phyloP scores from a whole-genome alignment of 1,140 invertebrate species.

The Brachystomella parvula region DNA sequence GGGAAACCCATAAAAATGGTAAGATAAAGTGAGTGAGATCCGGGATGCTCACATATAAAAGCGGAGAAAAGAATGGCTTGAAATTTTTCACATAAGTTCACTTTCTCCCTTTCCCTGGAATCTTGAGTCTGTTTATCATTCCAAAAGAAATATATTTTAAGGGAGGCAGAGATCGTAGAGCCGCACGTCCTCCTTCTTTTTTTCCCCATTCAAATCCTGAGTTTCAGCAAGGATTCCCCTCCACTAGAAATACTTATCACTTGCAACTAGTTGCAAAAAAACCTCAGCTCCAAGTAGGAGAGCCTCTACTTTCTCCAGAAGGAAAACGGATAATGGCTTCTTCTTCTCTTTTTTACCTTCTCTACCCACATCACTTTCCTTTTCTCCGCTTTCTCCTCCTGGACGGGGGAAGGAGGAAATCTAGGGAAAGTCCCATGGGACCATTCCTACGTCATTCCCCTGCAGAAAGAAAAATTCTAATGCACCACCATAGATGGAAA shows the following conservation, averaged over 20 bases:
- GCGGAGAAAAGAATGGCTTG: neutral
- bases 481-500: neutral
- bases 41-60: neutral
- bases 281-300: neutral
- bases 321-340: constrained; percentile 5
- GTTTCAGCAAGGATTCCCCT: neutral
- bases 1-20: neutral
- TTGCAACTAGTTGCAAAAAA: neutral
- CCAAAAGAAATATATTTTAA: constrained; percentile 4
- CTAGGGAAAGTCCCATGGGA: neutral
- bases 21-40: neutral
- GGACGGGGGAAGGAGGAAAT: too few relatives aligned
- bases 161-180: neutral
- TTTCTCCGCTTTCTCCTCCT: too few relatives aligned
- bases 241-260: neutral
- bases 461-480: neutral
- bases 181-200: neutral
- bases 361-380: constrained; percentile 8
- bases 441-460: neutral
- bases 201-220: neutral
- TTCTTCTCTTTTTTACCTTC: neutral
- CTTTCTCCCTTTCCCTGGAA: neutral
- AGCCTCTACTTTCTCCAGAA: neutral
- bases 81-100: constrained; percentile 7
- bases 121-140: constrained; percentile 8